Evolutionary conservation across 2,888 invertebrate genomes (phyloP), one percentile per base, ranked within the genome.

Genomic region (Clivina fossor): DNA sequence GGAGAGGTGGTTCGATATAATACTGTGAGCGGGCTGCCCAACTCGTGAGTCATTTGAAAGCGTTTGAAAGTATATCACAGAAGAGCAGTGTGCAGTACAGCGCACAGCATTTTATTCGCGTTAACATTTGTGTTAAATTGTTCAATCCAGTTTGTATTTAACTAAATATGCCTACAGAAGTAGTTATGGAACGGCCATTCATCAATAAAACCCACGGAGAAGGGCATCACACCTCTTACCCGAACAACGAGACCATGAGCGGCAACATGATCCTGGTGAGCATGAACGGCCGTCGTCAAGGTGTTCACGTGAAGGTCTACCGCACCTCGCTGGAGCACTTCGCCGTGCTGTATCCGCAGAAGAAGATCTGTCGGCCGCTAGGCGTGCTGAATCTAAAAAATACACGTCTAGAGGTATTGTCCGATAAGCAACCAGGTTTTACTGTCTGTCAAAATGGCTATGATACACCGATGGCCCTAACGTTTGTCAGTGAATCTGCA

Each of bases 241-340:
- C 70, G 68, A 79, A 80, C 66, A 80, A 80, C 9, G 83, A 83
- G 70, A 75, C 80, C 58, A 83, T 81, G 72, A 79, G 79, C 58
- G 84, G 84, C n/a, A 79, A 80, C 66, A 76, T 83, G 72, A 80
- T 78, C 61, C 72, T 84, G 35, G 63, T 81, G 28, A 78, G 80
- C 1, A 78, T 80, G 44, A 78, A 77, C 57, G 81, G 81, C 62
- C 76, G 79, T 64, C 74, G 80, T 13, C 83, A 82, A 68, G 77
- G 79, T 59, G 81, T 83, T 3, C 76, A 83, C 64, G 82, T 82
- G 60, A 81, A 81, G 63, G 83, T 84, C 18, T 83, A 84, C 68
- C 75, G 78, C 58, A 83, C 83, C 3, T 79, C 82, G 38, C 70
- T 81, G 65, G 84, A 83, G 66, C 83, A 84, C 64, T 84, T 84